A percentile compares a stretch with the other conserved stretches of the same genome.
These are phyloP conservation scores for Cephalopterus ornatus DNA, from an alignment of 2,113 vertebrate species.

Conservation along the genomic window DNA sequence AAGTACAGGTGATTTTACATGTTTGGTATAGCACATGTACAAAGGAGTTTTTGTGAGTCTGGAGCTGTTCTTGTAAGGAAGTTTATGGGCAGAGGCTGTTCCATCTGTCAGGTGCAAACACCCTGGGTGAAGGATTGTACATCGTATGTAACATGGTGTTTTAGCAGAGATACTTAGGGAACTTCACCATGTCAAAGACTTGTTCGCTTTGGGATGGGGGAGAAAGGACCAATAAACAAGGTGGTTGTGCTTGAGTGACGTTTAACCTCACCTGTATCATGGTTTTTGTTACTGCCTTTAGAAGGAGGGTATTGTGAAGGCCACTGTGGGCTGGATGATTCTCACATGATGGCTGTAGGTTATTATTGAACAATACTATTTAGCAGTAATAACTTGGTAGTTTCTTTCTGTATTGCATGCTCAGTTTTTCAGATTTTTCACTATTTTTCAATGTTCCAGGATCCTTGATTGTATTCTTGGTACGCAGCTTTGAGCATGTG, in stretches of 20 bases:
- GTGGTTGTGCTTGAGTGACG: background rate
- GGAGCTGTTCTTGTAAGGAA: background rate
- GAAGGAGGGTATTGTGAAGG: background rate
- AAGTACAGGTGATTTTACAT: background rate
- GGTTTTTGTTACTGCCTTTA: background rate
- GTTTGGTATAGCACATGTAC: background rate
- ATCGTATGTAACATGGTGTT: background rate
- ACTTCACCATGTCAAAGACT: background rate
- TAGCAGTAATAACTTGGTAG: background rate
- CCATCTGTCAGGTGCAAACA: background rate
- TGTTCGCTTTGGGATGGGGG: background rate
- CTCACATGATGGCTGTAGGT: background rate
- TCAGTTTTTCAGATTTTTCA: background rate
- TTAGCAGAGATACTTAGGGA: accelerated
- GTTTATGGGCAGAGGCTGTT: background rate
- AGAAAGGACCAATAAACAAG: background rate
- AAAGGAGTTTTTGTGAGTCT: background rate
- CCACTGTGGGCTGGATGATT: background rate
- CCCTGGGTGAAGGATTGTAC: background rate
- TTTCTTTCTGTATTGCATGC: background rate
- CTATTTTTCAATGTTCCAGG: background rate
- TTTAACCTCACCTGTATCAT: background rate
- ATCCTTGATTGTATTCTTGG: background rate
- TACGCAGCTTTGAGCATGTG: background rate
- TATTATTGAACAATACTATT: background rate